Evolutionary conservation across 2,888 invertebrate species (phyloP).

Genomic region (Abscondita cerata): DNA sequence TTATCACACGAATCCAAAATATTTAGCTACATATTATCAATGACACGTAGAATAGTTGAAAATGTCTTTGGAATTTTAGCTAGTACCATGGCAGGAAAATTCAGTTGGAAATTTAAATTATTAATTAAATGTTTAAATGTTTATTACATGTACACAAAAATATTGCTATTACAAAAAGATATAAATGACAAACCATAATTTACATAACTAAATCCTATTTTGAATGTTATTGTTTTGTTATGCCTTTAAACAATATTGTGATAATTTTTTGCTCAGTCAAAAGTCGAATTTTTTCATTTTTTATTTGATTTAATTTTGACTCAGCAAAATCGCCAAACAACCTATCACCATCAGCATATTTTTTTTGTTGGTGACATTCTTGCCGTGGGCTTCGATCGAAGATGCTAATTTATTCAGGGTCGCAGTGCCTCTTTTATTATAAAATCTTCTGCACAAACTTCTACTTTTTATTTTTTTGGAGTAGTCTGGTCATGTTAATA

Average conservation of each 20-base stretch:
- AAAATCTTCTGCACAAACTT: not conserved
- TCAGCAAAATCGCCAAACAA: not conserved
- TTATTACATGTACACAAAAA: not conserved
- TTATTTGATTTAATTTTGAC: not conserved
- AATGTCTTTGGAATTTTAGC: not conserved
- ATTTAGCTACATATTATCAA: not conserved
- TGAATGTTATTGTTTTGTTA: not conserved
- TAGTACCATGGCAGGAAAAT: not conserved
- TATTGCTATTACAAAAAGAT: not conserved
- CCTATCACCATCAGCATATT: not conserved
- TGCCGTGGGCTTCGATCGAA: not conserved
- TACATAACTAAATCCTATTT: not conserved
- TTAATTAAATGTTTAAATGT: not conserved
- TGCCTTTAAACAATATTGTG: not conserved
- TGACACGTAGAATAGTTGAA: not conserved
- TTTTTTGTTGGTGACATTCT: not conserved
- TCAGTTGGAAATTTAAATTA: not conserved
- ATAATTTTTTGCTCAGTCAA: conserved; percentile 1
- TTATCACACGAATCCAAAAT: not conserved
- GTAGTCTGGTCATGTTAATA: not conserved
- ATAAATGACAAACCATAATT: not conserved
- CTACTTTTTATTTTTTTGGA: not conserved
- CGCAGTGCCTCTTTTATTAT: not conserved
- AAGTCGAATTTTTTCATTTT: not conserved
- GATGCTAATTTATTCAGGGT: not conserved